Conservation (phyloP, 1,140 invertebrate genomes). For the Sminthurinus signatus region DNA sequence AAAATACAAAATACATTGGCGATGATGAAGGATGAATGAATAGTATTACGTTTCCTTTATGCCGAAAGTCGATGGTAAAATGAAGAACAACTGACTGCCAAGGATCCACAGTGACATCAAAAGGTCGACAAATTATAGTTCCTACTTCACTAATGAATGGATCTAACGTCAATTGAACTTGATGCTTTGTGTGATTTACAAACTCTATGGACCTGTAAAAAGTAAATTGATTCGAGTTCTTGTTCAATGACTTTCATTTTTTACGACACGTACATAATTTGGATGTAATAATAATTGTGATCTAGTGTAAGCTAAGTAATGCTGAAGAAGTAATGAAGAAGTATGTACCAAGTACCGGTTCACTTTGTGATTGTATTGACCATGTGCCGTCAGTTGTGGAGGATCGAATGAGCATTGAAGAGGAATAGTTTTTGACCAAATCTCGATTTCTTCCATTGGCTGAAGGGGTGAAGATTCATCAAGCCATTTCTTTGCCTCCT, state of each 20-base stretch:
- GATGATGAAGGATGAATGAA: no score
- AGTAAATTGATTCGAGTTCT: not conserved
- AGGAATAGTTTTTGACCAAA: conserved; percentile 24
- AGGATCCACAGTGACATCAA: conserved; percentile 4
- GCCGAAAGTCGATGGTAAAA: conserved; percentile 10
- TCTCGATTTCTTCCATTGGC: conserved; percentile 21
- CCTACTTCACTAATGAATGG: not conserved
- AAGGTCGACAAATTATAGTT: not conserved
- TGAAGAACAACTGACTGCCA: conserved; percentile 1
- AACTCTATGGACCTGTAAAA: not conserved
- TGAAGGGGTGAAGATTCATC: conserved; percentile 4
- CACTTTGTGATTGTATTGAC: not conserved
- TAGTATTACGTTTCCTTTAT: conserved; percentile 11
- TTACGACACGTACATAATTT: no score
- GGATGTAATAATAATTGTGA: no score
- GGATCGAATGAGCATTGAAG: conserved; percentile 22
- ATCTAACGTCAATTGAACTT: not conserved
- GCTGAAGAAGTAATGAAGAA: no score
- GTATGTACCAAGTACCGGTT: conserved; percentile 18
- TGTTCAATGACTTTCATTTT: no score
- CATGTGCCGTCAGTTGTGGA: conserved; percentile 11
- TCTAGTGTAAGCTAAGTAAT: no score
- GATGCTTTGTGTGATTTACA: conserved; percentile 3
- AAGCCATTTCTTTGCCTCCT: conserved; percentile 1
- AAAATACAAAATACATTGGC: not conserved